Base-by-base conservation (phyloP, 2,888 invertebrate species). In the Plebejus anna region DNA sequence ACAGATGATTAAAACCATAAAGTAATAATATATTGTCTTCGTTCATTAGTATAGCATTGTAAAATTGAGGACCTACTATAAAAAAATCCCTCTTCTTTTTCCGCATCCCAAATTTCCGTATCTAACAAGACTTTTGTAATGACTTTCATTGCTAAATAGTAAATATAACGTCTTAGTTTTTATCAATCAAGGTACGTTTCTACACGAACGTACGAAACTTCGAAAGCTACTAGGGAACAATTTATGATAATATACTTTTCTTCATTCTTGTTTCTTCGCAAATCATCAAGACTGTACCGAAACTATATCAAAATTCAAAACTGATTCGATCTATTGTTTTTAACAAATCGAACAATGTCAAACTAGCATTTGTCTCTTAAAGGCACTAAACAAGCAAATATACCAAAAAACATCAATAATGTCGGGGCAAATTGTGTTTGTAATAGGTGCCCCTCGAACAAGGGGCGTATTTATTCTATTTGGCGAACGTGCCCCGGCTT, bases 391-490 rank as follows among this genome's bases (percentile, higher is more conserved):
- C 22, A 59, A 59, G 59, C 66, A 16, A 66, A 66, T 83, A 82
- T 82, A 80, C 78, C 78, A 81, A 84, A 83, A 82, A 82, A 83
- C 82, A 84, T 83, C 84, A 87, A 90, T 88, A 90, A 89, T 82
- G 88, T 88, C 88, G 86, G 85, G 84, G 86, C 87, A 91, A 91
- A 92, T 90, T 90, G 87, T 90, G 88, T 92, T 92, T 91, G 88
- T 85, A 83, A 82, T 86, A 86, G 86, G 85, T 84, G 86, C 82
- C 82, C 83, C 81, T 81, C 84, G 84, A 82, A 85, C 85, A 86
- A 86, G 85, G 85, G 85, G 84, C 87, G 88, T 91, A 92, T 91
- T 92, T 90, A 92, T 90, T 92, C 89, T 91, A 92, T 93, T 92
- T 92, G 88, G 86, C 83, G 92, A 92, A 92, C 92, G 93, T 93